Percentiles rank a stretch among this genome's conserved stretches.
Evolutionary conservation across 2,113 vertebrate genomes (phyloP).

Genomic region (Epinephelus moara): DNA sequence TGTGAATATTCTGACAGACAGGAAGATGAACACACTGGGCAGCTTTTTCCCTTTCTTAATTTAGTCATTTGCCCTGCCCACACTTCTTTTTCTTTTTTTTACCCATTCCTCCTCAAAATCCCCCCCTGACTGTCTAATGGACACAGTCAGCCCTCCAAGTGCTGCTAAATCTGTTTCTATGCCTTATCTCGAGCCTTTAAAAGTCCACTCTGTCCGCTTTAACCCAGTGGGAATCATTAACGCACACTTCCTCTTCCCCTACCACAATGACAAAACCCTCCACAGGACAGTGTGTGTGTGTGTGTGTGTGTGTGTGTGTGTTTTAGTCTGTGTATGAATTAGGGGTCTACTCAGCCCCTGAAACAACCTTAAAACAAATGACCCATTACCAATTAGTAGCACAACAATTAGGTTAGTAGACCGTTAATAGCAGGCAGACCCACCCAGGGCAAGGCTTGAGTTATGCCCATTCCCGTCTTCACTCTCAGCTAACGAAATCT

Average conservation of each 20-base stretch:
- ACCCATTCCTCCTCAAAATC: conserved; percentile 13
- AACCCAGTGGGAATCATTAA: conserved; percentile 74
- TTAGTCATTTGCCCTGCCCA: not conserved
- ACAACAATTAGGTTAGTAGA: conserved; percentile 71
- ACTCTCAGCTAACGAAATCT: too few relatives aligned
- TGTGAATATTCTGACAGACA: not conserved
- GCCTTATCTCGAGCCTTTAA: conserved; percentile 69
- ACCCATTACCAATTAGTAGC: conserved; percentile 59
- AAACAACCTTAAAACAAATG: conserved; percentile 68
- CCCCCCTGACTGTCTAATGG: conserved; percentile 24
- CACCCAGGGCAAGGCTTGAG: conserved; percentile 31
- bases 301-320: conserved; percentile 25
- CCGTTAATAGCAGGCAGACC: conserved; percentile 43
- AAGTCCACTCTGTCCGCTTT: conserved; percentile 61
- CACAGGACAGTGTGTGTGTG: conserved; percentile 26
- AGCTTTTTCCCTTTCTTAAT: conserved; percentile 14
- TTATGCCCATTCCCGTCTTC: conserved; percentile 1
- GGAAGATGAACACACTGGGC: not conserved
- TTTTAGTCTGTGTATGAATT: conserved; percentile 44
- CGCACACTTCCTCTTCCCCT: conserved; percentile 62
- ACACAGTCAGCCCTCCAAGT: conserved; percentile 44
- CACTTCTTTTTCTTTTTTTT: not conserved
- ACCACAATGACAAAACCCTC: conserved; percentile 46
- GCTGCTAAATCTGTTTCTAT: conserved; percentile 65
- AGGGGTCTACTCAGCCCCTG: conserved; percentile 30